Conservation (phyloP, 2,888 invertebrate species). For the Melipona bicolor region DNA sequence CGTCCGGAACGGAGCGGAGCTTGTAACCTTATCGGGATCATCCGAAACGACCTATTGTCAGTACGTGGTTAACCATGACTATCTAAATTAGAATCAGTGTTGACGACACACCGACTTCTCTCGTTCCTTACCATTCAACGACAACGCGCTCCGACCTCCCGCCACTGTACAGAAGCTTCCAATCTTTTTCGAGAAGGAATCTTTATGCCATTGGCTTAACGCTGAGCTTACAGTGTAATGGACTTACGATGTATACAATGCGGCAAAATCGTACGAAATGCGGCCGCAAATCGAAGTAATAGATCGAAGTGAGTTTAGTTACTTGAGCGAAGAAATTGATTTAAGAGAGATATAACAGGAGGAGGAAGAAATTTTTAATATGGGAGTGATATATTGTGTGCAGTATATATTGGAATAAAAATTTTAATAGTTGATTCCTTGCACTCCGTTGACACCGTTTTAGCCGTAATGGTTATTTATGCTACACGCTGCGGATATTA, state of each 20-base stretch:
- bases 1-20: constrained; percentile 46
- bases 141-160: constrained; percentile 32
- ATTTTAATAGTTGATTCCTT: neutral
- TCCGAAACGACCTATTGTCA: constrained; percentile 77
- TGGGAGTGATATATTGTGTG: neutral
- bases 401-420: neutral
- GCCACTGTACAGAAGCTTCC: constrained; percentile 5
- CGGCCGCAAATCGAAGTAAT: neutral
- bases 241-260: neutral
- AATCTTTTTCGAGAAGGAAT: constrained; percentile 29
- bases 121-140: constrained; percentile 44
- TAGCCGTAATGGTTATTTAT: neutral
- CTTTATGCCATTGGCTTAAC: constrained; percentile 3
- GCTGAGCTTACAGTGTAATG: neutral
- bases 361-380: too few species aligned
- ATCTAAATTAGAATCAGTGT: constrained; percentile 81
- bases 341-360: neutral
- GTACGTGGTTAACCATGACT: constrained; percentile 78
- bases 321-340: neutral
- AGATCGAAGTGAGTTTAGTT: neutral
- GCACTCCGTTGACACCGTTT: too few species aligned
- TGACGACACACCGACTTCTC: constrained; percentile 63
- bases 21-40: constrained; percentile 71
- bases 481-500: too few species aligned
- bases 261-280: neutral